Percentiles rank a stretch among this genome's conserved stretches.
Evolutionary conservation across 2,888 invertebrate genomes (phyloP).

Genomic region (Drosophila imparisetae): DNA sequence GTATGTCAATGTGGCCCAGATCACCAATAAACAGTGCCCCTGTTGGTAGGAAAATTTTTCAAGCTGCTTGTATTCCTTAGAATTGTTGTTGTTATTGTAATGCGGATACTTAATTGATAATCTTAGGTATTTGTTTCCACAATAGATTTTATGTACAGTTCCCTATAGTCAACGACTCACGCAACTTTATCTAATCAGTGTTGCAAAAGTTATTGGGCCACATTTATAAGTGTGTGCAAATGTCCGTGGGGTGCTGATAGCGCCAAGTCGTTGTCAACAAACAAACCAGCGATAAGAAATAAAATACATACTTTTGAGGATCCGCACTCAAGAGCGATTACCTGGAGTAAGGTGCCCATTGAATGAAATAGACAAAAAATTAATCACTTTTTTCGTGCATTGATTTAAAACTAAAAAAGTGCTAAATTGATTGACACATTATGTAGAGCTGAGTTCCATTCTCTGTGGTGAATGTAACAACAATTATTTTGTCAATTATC

Average conservation of each 20-base stretch:
- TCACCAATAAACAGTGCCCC: conserved; percentile 86
- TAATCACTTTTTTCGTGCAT: background rate
- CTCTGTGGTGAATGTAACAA: background rate
- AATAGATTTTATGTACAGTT: background rate
- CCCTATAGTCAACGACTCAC: conserved; percentile 28
- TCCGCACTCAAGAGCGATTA: background rate
- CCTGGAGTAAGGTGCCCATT: too few relatives aligned
- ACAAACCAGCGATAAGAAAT: conserved; percentile 27
- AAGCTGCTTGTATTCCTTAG: conserved; percentile 75
- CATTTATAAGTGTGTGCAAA: background rate
- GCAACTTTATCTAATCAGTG: conserved; percentile 32
- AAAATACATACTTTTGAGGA: background rate
- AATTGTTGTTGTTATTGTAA: too few relatives aligned
- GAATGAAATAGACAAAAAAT: background rate
- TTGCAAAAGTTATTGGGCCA: conserved; percentile 11
- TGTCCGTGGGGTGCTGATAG: background rate
- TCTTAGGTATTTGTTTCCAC: background rate
- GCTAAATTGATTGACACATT: background rate
- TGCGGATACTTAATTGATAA: background rate
- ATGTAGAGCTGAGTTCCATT: background rate
- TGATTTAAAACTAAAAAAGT: background rate
- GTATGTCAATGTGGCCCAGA: conserved; percentile 88
- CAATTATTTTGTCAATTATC: conserved; percentile 43
- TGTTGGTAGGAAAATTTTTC: conserved; percentile 87
- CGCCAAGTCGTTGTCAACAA: background rate